Base-by-base conservation (phyloP, 2,113 vertebrate genomes). In the Phalacrocorax brasilianus region DNA sequence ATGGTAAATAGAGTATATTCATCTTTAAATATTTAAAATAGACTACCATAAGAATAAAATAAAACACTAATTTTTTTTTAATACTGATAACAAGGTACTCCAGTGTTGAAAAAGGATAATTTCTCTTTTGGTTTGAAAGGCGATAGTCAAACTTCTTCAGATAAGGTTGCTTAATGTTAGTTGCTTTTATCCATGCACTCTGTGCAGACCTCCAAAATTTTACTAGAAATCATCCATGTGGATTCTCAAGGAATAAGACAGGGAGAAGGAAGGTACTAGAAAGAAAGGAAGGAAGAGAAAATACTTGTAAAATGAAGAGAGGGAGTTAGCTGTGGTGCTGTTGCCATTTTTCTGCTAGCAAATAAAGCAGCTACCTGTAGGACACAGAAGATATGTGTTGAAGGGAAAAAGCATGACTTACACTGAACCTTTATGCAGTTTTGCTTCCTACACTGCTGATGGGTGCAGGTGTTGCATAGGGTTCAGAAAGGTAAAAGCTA, bases 21-120 rank as follows among this genome's bases (percentile, higher is more conserved):
- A 20, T 66, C n/a, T 52, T 65, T 89, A 91, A 95, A 92, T 95
- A 87, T 78, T 79, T 94, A 7, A 92, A 72, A 55, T 8, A 77
- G 3, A 23, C 16, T 56, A 38, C 47, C 19, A 59, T 19, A 45
- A 55, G 55, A 77, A 33, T 73, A 70, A 79, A 84, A 66, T n/a
- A 19, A 8, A 49, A 2, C 5, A 27, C 26, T 65, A 63, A 89
- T 80, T 10, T 52, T 10, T n/a, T 47, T n/a, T 52, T 23, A 49
- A 40, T 61, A 30, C 15, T 67, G 18, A 18, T 52, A 55, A n/a
- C 7, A 70, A 40, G 13, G 4, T 35, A 33, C 27, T 75, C 9
- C 2, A 13, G 19, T 30, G 4, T 13, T 49, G 23, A 56, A 79
- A 65, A 47, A 68, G 1, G 6, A 18, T 6, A 26, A n/a, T 67